phyloP scores from a whole-genome alignment of 2,113 vertebrate species.

The Laticauda laticaudata region DNA sequence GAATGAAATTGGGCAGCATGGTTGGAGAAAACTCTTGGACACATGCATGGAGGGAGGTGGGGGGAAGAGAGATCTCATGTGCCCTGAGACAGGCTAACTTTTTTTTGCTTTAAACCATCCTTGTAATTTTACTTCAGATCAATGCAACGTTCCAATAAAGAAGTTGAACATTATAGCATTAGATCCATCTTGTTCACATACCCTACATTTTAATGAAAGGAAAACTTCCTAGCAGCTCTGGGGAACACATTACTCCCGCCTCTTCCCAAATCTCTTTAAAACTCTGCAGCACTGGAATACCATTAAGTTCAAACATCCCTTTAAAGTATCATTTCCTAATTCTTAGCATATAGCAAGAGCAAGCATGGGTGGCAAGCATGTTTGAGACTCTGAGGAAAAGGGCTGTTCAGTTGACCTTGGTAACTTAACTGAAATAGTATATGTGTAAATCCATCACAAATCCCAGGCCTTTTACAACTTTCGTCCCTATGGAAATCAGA shows the following conservation, averaged over 20 bases:
- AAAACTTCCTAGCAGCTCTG: conserved; percentile 70
- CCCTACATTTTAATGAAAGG: conserved; percentile 54
- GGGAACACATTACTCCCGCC: conserved; percentile 76
- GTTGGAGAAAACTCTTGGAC: not conserved
- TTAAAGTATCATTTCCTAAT: conserved; percentile 47
- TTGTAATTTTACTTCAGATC: not conserved
- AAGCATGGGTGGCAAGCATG: conserved; percentile 76
- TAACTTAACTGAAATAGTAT: conserved; percentile 90
- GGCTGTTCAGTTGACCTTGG: conserved; percentile 81
- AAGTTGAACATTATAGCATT: not conserved
- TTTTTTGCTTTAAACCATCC: not conserved
- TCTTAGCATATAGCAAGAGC: conserved; percentile 43
- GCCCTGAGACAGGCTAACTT: not conserved
- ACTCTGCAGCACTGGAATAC: conserved; percentile 75
- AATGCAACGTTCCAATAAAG: not conserved
- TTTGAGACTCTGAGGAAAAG: conserved; percentile 76
- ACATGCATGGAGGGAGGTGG: too few relatives aligned
- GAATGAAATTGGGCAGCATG: not conserved
- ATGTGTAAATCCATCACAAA: conserved; percentile 95
- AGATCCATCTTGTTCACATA: not conserved
- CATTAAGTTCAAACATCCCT: conserved; percentile 54
- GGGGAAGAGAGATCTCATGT: not conserved
- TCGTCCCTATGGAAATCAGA: conserved; percentile 87
- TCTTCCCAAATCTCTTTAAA: conserved; percentile 44
- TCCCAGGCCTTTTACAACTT: conserved; percentile 83